phyloP scores from a whole-genome alignment of 2,113 vertebrate genomes.

The Raja brachyura region DNA sequence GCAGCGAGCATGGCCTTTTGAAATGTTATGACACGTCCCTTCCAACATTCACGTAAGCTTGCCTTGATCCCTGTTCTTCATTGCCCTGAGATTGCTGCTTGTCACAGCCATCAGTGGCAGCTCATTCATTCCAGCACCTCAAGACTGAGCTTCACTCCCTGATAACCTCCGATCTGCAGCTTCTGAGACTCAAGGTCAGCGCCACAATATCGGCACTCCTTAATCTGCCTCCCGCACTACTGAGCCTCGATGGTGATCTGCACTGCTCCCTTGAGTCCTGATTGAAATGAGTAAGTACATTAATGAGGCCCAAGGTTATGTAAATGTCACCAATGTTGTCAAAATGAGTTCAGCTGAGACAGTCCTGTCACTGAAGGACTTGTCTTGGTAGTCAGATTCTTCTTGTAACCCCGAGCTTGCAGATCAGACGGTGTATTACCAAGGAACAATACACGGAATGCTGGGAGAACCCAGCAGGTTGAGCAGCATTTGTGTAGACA shows the following conservation, averaged over 20 bases:
- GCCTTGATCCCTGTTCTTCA: not conserved
- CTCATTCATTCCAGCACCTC: not conserved
- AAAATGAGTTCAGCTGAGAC: too few species aligned
- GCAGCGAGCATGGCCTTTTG: too few species aligned
- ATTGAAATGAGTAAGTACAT: too few species aligned
- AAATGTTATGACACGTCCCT: not conserved
- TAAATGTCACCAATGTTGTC: too few species aligned
- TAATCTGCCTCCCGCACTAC: not conserved
- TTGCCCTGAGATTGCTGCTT: not conserved
- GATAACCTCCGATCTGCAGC: not conserved
- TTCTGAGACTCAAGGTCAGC: not conserved
- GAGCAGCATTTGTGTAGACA: too few species aligned
- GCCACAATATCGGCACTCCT: not conserved
- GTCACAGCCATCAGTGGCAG: not conserved
- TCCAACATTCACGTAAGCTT: not conserved
- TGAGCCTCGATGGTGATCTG: not conserved
- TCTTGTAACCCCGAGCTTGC: not conserved
- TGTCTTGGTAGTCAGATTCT: not conserved
- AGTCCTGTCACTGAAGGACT: too few species aligned
- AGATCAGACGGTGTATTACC: not conserved
- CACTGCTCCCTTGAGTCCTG: not conserved
- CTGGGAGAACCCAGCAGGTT: too few species aligned
- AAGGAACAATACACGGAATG: too few species aligned
- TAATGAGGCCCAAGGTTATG: too few species aligned
- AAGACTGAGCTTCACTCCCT: not conserved